Evolutionary conservation across 2,888 invertebrate genomes (phyloP), one percentile per base, ranked within the genome.

Genomic region (Spodoptera littoralis): DNA sequence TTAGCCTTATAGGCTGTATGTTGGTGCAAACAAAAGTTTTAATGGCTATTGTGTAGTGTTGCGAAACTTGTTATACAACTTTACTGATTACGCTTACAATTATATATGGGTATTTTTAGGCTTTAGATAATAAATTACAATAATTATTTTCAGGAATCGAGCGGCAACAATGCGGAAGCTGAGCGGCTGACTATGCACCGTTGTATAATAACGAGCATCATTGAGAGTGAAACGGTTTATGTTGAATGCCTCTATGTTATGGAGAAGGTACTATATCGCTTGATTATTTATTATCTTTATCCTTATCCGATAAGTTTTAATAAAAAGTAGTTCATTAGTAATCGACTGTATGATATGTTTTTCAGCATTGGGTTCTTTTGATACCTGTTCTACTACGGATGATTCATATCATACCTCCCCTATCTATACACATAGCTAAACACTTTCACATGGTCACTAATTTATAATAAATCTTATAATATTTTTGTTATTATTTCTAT

Each of bases 171-270:
- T 90, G 95, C 95, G 49, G 97, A 97, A 82, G 96, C 97, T 12
- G 98, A 97, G 87, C 96, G 97, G 76, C 96, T 97, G 66, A 96
- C 97, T 56, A 98, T 98, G 97, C 97, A 98, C 83, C 97, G 97
- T 82, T 97, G 97, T 86, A 98, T 99, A 84, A 96, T 98, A 69
- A 96, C 96, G 79, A 98, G 98, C 84, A 98, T 99, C 76, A 97
- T 98, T 79, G 98, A 98, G 82, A 98, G 98, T 88, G 99, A 99
- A 93, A 96, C 96, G 54, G 96, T 97, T 75, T 99, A 98, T 88
- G 97, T 98, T 49, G 98, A 98, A 90, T 98, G 98, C 90, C 95
- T 99, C 57, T 97, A 97, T 82, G 97, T 98, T 72, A 97, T 98
- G 95, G 95, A 98, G 80, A 97, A 98, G 96, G 98, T 98, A 92